Conservation (phyloP, 1,140 invertebrate genomes). For the Protaetia brevitarsis region DNA sequence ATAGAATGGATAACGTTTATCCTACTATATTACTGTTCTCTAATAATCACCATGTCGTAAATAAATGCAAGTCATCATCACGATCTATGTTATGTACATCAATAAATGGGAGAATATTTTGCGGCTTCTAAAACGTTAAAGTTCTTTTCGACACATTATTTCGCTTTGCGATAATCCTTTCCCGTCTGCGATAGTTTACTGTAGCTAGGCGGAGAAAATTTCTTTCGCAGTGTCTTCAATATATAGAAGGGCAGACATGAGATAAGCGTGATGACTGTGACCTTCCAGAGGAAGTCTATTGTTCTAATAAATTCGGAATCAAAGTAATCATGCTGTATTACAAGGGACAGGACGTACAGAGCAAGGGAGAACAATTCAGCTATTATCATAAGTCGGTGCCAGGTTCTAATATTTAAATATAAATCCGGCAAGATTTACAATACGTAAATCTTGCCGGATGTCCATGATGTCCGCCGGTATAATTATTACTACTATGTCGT, state of each 20-base stretch:
- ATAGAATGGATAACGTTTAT: too few relatives aligned
- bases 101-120: conserved; percentile 14
- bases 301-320: conserved; percentile 95
- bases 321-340: conserved; percentile 89
- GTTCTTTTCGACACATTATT: neutral
- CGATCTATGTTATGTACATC: conserved; percentile 9
- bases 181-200: conserved; percentile 70
- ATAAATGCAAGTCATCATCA: conserved; percentile 13
- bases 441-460: too few relatives aligned
- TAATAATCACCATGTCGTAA: neutral
- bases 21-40: neutral
- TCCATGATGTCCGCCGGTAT: too few relatives aligned
- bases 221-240: conserved; percentile 90
- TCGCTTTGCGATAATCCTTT: neutral
- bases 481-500: too few relatives aligned
- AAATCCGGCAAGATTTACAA: too few relatives aligned
- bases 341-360: conserved; percentile 82
- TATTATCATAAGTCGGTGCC: conserved; percentile 91
- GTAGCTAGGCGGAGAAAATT: conserved; percentile 92
- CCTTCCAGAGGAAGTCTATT: conserved; percentile 94
- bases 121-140: neutral
- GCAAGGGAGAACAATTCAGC: conserved; percentile 88
- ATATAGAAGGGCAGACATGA: conserved; percentile 96
- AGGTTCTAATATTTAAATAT: conserved; percentile 87
- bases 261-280: conserved; percentile 87